A percentile compares a stretch with the other conserved stretches of the same genome.
Evolutionary conservation across 2,113 vertebrate genomes (phyloP).

Genomic region (Aspidoscelis tigris): DNA sequence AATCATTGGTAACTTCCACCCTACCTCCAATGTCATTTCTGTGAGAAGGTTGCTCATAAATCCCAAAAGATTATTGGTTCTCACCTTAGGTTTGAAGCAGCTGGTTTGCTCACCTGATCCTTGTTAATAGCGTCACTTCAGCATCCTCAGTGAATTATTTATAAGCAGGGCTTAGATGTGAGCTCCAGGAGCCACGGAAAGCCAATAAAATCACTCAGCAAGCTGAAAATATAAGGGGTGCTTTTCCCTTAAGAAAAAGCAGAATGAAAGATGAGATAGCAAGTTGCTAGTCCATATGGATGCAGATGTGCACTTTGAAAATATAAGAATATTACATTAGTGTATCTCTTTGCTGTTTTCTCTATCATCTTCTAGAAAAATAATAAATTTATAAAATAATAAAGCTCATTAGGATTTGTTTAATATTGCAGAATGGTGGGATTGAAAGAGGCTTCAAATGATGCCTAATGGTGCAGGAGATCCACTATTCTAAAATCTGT

Average conservation of each 20-base stretch:
- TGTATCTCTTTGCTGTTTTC: too few relatives aligned
- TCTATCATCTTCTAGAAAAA: too few relatives aligned
- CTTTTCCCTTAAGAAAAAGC: neutral
- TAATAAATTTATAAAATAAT: too few relatives aligned
- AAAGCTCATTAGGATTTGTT: too few relatives aligned
- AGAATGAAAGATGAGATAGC: neutral
- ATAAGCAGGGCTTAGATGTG: neutral
- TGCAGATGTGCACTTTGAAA: neutral
- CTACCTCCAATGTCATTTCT: neutral
- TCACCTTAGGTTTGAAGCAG: neutral
- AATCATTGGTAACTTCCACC: neutral
- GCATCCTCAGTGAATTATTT: constrained; percentile 4
- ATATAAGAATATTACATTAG: neutral
- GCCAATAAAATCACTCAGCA: neutral
- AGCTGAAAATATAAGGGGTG: neutral
- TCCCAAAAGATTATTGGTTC: constrained; percentile 22
- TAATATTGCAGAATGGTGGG: neutral
- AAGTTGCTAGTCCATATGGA: neutral
- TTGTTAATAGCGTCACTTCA: neutral
- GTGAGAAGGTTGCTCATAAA: neutral
- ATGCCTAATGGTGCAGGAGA: neutral
- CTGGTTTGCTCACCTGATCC: neutral
- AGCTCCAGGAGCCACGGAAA: neutral
- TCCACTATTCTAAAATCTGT: neutral
- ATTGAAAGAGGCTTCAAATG: neutral